Conservation (phyloP, 2,797 vertebrate species). For the Coracias cyanogaster region DNA sequence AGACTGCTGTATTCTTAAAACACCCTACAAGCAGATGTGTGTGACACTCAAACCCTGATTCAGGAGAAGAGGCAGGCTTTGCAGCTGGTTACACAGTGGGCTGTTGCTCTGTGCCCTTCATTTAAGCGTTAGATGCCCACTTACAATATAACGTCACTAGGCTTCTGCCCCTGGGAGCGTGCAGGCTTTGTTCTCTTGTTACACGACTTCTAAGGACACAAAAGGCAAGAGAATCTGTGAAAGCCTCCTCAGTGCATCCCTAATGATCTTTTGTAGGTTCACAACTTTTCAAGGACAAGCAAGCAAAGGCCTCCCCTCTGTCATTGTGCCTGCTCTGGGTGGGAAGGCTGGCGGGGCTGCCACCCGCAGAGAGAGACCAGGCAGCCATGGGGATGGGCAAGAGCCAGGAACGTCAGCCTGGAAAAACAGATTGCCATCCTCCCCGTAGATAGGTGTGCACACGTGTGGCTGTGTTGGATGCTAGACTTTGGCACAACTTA, state of each 20-base stretch:
- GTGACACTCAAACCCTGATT: not conserved
- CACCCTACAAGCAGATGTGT: not conserved
- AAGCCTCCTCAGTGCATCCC: conserved; percentile 41
- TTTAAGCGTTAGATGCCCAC: not conserved
- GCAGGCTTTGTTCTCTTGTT: conserved; percentile 49
- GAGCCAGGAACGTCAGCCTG: not conserved
- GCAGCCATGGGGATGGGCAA: not conserved
- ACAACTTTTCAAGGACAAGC: not conserved
- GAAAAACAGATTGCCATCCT: not conserved
- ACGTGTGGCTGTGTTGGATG: not conserved
- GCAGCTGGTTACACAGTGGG: not conserved
- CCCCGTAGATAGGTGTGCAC: not conserved
- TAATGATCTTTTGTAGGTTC: conserved; percentile 43
- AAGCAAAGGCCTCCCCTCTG: conserved; percentile 48
- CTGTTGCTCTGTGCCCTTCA: not conserved
- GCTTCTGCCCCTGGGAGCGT: conserved; percentile 17
- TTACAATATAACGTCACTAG: not conserved
- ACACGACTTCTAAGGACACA: conserved; percentile 50
- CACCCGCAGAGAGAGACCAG: not conserved
- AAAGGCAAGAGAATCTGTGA: not conserved
- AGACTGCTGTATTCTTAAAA: not conserved
- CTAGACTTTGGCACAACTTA: not conserved
- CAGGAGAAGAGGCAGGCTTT: not conserved
- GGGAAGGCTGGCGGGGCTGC: not conserved
- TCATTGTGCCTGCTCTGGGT: not conserved